These are phyloP conservation scores for Dissostichus mawsoni DNA, from an alignment of 2,113 vertebrate species.

Conservation along the genomic window DNA sequence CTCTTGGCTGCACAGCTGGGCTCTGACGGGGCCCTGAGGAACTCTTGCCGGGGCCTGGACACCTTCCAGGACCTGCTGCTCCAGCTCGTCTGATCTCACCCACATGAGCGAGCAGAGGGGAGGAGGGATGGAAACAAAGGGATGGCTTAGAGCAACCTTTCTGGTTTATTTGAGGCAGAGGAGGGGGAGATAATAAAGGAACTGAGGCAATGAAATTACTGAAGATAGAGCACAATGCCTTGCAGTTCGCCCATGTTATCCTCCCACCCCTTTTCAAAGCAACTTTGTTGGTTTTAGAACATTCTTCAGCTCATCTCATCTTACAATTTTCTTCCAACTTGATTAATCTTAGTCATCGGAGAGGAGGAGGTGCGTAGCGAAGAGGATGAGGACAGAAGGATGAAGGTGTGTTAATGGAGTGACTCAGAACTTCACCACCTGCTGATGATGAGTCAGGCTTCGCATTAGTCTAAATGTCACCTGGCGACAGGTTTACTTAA, in stretches of 20 bases:
- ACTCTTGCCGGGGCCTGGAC: slow-evolving; percentile 78
- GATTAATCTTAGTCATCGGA: background rate
- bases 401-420: background rate
- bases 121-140: slow-evolving; percentile 12
- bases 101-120: background rate
- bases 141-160: slow-evolving; percentile 15
- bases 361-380: slow-evolving; percentile 35
- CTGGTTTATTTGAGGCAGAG: slow-evolving; percentile 16
- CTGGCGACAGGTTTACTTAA: slow-evolving; percentile 27
- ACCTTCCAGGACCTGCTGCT: slow-evolving; percentile 87
- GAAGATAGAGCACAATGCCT: background rate
- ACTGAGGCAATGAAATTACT: background rate
- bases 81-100: slow-evolving; percentile 80
- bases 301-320: background rate
- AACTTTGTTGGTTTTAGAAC: background rate
- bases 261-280: background rate
- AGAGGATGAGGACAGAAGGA: slow-evolving; percentile 32
- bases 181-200: slow-evolving; percentile 25
- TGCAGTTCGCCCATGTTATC: background rate
- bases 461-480: slow-evolving; percentile 1
- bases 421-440: slow-evolving; percentile 28
- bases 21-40: slow-evolving; percentile 68
- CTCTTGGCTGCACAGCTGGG: slow-evolving; percentile 87
- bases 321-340: background rate
- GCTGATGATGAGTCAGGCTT: slow-evolving; percentile 27